Percentiles rank a stretch among this genome's conserved stretches.
These are phyloP conservation scores for Microctonus hyperodae DNA, from an alignment of 2,888 invertebrate species.

Conservation along the genomic window DNA sequence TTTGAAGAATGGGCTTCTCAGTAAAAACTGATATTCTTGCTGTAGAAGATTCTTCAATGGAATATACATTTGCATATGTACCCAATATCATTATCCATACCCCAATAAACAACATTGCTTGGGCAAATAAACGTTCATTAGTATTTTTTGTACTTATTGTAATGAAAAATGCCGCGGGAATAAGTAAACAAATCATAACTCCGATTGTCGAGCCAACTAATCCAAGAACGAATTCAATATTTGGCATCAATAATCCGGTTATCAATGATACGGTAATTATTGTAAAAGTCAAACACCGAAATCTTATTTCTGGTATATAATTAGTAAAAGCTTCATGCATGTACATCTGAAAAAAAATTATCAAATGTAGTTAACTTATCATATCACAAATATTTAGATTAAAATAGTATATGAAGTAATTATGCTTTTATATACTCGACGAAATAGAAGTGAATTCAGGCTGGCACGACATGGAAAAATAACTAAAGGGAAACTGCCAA, in stretches of 20 bases:
- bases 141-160: constrained; percentile 84
- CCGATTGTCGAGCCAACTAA: constrained; percentile 96
- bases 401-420: neutral
- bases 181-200: constrained; percentile 89
- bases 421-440: constrained; percentile 40
- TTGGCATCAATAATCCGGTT: constrained; percentile 88
- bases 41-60: constrained; percentile 70
- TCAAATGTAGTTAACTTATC: neutral
- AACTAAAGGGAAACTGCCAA: constrained; percentile 95
- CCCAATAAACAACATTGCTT: constrained; percentile 83
- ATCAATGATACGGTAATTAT: constrained; percentile 80
- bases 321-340: constrained; percentile 71
- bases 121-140: constrained; percentile 82
- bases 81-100: constrained; percentile 88
- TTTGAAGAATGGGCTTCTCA: constrained; percentile 50
- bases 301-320: constrained; percentile 85
- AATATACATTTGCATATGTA: constrained; percentile 87
- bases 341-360: constrained; percentile 66
- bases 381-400: neutral
- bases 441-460: constrained; percentile 86
- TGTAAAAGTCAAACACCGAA: constrained; percentile 81
- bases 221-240: constrained; percentile 92
- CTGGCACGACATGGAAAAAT: constrained; percentile 96
- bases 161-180: constrained; percentile 91
- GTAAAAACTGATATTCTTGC: constrained; percentile 49